A percentile compares a stretch with the other conserved stretches of the same genome.
These are phyloP conservation scores for Ceratothoa steindachneri DNA, from an alignment of 2,888 invertebrate species.

Conservation along the genomic window DNA sequence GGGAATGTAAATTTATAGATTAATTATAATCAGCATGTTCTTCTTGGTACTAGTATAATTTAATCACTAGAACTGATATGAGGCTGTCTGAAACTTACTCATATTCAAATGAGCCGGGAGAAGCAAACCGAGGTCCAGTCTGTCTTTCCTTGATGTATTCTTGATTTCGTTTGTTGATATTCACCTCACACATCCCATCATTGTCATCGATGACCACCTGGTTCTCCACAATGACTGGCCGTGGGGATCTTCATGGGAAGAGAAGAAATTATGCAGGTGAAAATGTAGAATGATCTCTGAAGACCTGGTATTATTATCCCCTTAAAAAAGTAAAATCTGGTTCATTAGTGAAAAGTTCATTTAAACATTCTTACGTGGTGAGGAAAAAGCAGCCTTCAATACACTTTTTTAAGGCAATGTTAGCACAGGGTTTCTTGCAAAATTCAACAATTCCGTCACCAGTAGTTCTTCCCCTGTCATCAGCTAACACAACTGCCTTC, in stretches of 20 bases:
- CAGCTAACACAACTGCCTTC: conserved; percentile 86
- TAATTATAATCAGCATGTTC: too few relatives aligned
- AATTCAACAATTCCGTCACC: conserved; percentile 96
- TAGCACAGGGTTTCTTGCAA: conserved; percentile 84
- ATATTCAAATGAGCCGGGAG: conserved; percentile 81
- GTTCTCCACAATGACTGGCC: conserved; percentile 45
- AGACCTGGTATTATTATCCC: not conserved
- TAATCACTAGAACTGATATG: too few relatives aligned
- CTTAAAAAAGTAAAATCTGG: not conserved
- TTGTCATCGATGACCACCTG: conserved; percentile 46
- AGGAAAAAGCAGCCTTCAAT: conserved; percentile 89
- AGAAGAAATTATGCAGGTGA: not conserved
- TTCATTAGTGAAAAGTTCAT: not conserved
- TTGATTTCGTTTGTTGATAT: conserved; percentile 45
- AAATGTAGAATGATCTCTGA: not conserved
- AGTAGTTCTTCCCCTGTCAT: conserved; percentile 89
- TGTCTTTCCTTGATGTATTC: conserved; percentile 46
- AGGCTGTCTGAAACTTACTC: conserved; percentile 59
- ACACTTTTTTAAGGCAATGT: conserved; percentile 81
- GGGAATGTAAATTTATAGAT: too few relatives aligned
- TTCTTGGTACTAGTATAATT: too few relatives aligned
- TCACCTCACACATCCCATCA: conserved; percentile 46
- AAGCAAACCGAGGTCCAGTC: conserved; percentile 78
- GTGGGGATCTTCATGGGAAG: conserved; percentile 35
- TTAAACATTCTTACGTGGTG: conserved; percentile 62